Base-by-base conservation (phyloP, 1,140 invertebrate genomes). In the Helicoverpa zea region DNA sequence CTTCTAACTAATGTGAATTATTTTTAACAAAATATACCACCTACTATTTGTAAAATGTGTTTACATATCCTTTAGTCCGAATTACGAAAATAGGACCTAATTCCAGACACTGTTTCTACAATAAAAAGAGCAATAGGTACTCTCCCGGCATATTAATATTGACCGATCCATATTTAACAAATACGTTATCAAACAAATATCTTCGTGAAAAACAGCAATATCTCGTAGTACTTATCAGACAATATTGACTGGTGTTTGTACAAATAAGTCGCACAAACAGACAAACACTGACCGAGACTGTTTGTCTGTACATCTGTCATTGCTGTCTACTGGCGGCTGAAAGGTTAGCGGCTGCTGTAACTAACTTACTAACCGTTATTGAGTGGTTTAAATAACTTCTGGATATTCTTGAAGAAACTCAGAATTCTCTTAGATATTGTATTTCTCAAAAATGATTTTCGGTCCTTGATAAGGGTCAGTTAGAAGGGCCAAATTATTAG, bases 231-330 rank as follows among this genome's bases (percentile, higher is more conserved):
- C 49, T 14, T 49, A 29, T 9, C 43, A 59, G 16, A 74, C 72
- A 74, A 58, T 74, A 58, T 47, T 14, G 4, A 11, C 29, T 10
- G 54, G 13, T 64, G 18, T 52, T 54, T 54, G 14, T 16, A 10
- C 61, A 52, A 49, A 68, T 4, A 68, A n/a, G 7, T 54, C n/a
- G 68, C 13, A 30, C 68, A 72, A 72, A 72, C 23, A 70, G 18
- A 30, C 68, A 72, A 72, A 72, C 68, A 54, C 13, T 51, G 68
- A 12, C 4, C 49, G 49, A 30, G 30, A 52, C 35, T 23, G 23
- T 30, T 54, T 54, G 54, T 72, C 68, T 52, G 23, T 9, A 30
- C 51, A 72, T 72, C 68, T 51, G 68, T 72, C 49, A 68, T 16
- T 18, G 12, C 10, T 49, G 35, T 63, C 23, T 23, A 23, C 23